Conservation (phyloP, 2,888 invertebrate genomes). For the Trichogramma evanescens region DNA sequence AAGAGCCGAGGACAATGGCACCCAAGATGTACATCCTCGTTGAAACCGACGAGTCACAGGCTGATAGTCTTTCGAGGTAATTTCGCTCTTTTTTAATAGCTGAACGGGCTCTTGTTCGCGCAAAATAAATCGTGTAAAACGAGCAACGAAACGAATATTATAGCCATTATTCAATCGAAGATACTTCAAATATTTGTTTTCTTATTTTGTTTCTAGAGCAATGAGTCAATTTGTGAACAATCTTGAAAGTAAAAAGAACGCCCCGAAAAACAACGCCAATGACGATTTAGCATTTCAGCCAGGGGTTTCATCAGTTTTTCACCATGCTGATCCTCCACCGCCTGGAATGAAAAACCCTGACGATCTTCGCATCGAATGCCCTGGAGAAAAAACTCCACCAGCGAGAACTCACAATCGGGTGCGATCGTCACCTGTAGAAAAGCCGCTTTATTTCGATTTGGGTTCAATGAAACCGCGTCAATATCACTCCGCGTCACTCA, state of each 20-base stretch:
- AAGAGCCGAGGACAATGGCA: not conserved
- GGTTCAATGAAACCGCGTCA: too few species aligned
- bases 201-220: slow-evolving; percentile 8
- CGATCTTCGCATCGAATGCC: too few species aligned
- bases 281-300: not conserved
- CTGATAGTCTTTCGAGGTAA: slow-evolving; percentile 14
- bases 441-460: too few species aligned
- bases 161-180: too few species aligned
- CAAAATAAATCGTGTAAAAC: not conserved
- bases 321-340: too few species aligned
- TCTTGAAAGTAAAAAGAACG: not conserved
- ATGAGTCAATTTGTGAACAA: slow-evolving; percentile 9
- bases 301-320: too few species aligned
- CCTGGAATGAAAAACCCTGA: too few species aligned
- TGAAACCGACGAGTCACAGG: slow-evolving; percentile 5
- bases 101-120: not conserved
- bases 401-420: too few species aligned
- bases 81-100: not conserved
- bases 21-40: slow-evolving; percentile 17
- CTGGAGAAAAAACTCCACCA: too few species aligned
- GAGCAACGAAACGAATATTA: not conserved
- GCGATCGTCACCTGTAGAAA: too few species aligned
- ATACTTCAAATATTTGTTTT: not conserved
- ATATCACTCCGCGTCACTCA: too few species aligned
- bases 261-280: not conserved